These are phyloP conservation scores for Phataginus tricuspis DNA, from an alignment of 2,797 vertebrate species.

Conservation along the genomic window DNA sequence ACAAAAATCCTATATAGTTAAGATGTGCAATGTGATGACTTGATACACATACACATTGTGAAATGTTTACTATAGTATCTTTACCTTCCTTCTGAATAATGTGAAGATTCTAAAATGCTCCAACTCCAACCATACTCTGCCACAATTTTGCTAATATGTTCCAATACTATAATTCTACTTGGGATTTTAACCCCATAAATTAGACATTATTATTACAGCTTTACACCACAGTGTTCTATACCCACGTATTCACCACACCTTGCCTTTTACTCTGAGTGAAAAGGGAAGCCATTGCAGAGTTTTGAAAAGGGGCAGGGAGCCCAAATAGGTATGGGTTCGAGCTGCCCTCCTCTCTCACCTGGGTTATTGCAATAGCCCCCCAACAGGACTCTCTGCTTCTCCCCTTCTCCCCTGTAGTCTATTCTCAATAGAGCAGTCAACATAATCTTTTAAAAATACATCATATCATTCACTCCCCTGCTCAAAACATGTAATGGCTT, in stretches of 20 bases:
- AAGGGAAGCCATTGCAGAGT: background rate
- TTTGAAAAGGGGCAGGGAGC: background rate
- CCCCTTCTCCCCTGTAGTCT: background rate
- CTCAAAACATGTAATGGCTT: background rate
- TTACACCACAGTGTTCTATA: background rate
- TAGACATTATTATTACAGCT: background rate
- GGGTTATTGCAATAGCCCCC: background rate
- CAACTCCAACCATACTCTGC: background rate
- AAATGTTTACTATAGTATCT: background rate
- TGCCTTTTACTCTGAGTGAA: background rate
- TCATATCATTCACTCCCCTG: background rate
- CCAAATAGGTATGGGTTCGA: background rate
- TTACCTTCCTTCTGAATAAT: background rate
- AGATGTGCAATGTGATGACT: background rate
- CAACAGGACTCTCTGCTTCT: background rate
- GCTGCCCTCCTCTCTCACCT: background rate
- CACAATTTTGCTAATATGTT: background rate
- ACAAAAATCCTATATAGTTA: background rate
- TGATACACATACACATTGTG: background rate
- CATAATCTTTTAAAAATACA: background rate
- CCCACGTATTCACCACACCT: background rate
- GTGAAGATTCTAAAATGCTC: background rate
- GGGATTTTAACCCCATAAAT: background rate
- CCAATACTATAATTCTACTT: constrained; percentile 28
- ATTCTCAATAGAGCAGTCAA: background rate